These are phyloP conservation scores for Aldabrachelys gigantea DNA, from an alignment of 2,113 vertebrate species.

Conservation along the genomic window DNA sequence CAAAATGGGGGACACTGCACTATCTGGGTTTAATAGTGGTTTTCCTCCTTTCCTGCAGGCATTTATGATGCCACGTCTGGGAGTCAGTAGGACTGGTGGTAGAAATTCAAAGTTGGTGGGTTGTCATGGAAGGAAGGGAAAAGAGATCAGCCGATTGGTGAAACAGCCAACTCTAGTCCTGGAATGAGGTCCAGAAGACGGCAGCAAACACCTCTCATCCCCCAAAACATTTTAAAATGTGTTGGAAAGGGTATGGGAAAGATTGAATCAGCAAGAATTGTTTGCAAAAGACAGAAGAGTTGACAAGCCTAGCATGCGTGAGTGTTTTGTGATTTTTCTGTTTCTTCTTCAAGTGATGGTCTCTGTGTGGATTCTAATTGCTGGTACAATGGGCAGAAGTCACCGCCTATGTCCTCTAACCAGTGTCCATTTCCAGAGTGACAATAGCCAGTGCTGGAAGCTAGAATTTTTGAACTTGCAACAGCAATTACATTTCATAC, in stretches of 20 bases:
- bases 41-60: rapidly evolving
- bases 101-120: neutral
- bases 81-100: neutral
- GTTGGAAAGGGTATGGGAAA: neutral
- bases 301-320: neutral
- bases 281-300: rapidly evolving
- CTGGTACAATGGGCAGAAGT: neutral
- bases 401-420: neutral
- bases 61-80: neutral
- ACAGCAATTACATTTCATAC: neutral
- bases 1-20: neutral
- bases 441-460: neutral
- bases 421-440: neutral
- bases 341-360: neutral
- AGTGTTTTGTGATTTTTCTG: neutral
- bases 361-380: neutral
- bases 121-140: neutral
- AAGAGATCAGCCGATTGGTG: neutral
- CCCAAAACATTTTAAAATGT: neutral
- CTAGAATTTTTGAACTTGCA: neutral
- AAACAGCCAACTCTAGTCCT: neutral
- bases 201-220: neutral
- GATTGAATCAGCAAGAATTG: rapidly evolving
- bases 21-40: neutral
- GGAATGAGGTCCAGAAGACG: neutral